phyloP scores from a whole-genome alignment of 2,113 vertebrate genomes.

The Bagarius yarrelli region DNA sequence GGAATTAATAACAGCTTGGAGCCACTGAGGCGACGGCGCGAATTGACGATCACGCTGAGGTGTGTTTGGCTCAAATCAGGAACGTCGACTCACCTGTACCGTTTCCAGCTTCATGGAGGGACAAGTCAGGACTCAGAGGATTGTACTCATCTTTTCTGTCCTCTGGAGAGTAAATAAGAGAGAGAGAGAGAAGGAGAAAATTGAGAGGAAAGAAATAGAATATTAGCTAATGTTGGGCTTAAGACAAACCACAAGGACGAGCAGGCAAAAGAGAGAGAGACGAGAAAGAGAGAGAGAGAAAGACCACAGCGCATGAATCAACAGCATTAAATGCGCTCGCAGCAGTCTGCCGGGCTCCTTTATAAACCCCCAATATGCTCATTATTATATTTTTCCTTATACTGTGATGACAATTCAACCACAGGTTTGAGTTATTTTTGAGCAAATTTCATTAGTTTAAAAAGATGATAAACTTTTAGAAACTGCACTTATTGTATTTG shows the following conservation, averaged over 20 bases:
- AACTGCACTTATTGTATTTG: slow-evolving; percentile 75
- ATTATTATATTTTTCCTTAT: not conserved
- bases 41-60: not conserved
- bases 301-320: slow-evolving; percentile 32
- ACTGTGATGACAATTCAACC: slow-evolving; percentile 5
- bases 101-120: slow-evolving; percentile 78
- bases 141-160: slow-evolving; percentile 88
- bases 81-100: slow-evolving; percentile 78
- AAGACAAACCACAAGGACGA: slow-evolving; percentile 28
- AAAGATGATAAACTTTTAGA: slow-evolving; percentile 62
- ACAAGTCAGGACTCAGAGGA: slow-evolving; percentile 79
- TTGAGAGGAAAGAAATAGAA: not conserved
- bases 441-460: no score
- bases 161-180: slow-evolving; percentile 70
- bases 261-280: slow-evolving; percentile 9
- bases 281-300: not conserved
- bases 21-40: not conserved
- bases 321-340: slow-evolving; percentile 30
- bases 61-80: not conserved
- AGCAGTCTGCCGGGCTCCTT: slow-evolving; percentile 31
- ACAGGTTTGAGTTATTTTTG: not conserved
- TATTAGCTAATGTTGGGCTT: slow-evolving; percentile 28
- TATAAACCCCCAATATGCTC: slow-evolving; percentile 10
- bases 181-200: slow-evolving; percentile 24
- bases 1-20: slow-evolving; percentile 6